phyloP scores from a whole-genome alignment of 2,797 vertebrate genomes.

The Cichlasoma orientale region DNA sequence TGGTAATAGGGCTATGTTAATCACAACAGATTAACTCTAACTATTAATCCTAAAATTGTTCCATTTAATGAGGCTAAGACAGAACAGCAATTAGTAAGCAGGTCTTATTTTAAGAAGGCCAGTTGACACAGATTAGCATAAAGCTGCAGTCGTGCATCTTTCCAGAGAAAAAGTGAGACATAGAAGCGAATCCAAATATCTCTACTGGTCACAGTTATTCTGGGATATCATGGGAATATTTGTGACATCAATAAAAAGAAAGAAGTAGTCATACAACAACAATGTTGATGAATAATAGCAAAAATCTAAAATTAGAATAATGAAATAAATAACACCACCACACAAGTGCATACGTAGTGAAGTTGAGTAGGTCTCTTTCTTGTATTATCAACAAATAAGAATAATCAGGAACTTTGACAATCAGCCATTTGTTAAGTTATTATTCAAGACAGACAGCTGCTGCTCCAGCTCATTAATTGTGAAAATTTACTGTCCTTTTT shows the following conservation, averaged over 20 bases:
- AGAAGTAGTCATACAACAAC: neutral
- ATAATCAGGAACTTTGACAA: neutral
- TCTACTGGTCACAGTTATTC: neutral
- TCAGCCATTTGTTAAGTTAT: neutral
- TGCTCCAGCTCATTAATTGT: neutral
- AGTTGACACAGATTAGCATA: neutral
- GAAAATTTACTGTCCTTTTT: neutral
- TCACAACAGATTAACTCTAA: constrained; percentile 32
- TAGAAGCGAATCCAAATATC: neutral
- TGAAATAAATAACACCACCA: neutral
- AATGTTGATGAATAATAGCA: neutral
- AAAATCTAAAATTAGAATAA: neutral
- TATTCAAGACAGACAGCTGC: neutral
- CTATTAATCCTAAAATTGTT: constrained; percentile 9
- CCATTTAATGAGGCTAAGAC: constrained; percentile 12
- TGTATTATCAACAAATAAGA: neutral
- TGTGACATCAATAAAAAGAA: neutral
- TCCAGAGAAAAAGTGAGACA: too few species aligned
- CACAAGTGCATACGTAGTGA: neutral
- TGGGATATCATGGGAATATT: neutral
- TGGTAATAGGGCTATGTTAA: constrained; percentile 36
- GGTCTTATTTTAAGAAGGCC: constrained; percentile 18
- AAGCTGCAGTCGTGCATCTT: neutral
- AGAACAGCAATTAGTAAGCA: constrained; percentile 26
- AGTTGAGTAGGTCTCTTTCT: neutral